These are phyloP conservation scores for Acanthurus lineatus DNA, from an alignment of 2,797 vertebrate genomes.

Conservation along the genomic window DNA sequence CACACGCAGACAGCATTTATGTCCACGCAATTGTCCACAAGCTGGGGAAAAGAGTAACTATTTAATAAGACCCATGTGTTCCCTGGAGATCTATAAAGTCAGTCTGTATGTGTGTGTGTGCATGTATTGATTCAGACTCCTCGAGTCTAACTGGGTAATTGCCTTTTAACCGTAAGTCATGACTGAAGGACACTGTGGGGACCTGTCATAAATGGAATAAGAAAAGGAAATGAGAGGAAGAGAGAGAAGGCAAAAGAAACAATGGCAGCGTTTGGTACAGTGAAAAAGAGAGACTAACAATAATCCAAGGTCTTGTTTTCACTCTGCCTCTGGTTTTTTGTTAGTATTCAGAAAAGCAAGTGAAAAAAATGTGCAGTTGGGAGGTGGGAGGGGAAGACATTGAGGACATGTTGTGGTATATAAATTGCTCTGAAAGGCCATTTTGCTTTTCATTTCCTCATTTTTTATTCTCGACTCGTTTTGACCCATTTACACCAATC, in stretches of 20 bases:
- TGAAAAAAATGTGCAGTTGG: background rate
- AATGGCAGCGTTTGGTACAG: constrained; percentile 27
- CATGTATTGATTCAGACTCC: constrained; percentile 63
- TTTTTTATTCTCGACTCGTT: constrained; percentile 10
- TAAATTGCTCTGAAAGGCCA: constrained; percentile 27
- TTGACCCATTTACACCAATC: constrained; percentile 15
- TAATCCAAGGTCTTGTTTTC: constrained; percentile 58
- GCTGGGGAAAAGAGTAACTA: constrained; percentile 46
- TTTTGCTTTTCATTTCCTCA: constrained; percentile 1
- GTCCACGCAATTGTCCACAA: constrained; percentile 19
- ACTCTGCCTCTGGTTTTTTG: constrained; percentile 39
- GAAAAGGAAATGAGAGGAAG: constrained; percentile 33
- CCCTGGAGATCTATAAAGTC: constrained; percentile 54
- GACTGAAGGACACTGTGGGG: constrained; percentile 72
- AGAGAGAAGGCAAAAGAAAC: constrained; percentile 22
- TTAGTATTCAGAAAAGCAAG: constrained; percentile 34
- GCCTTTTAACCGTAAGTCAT: constrained; percentile 79
- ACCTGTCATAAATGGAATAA: constrained; percentile 63
- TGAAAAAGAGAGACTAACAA: constrained; percentile 40
- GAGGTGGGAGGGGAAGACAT: background rate
- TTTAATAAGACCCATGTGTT: constrained; percentile 56
- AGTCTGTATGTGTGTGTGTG: background rate
- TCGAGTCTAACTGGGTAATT: constrained; percentile 71
- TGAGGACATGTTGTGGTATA: constrained; percentile 33
- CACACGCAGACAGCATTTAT: background rate